phyloP scores from a whole-genome alignment of 2,797 vertebrate genomes.

The Hirundo rustica region DNA sequence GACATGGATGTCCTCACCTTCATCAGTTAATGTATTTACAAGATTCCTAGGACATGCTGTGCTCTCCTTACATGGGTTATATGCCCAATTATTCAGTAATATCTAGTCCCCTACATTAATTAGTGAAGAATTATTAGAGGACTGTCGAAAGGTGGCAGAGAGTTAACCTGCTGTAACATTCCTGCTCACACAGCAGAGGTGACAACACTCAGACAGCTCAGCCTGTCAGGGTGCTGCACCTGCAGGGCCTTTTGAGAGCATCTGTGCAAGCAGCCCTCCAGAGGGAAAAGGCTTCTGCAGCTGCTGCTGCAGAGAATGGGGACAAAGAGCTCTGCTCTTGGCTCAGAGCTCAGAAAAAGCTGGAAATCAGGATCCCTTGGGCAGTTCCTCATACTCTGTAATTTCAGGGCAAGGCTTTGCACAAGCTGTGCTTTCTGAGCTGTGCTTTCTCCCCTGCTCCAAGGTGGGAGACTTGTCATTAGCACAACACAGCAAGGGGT shows the following conservation, averaged over 20 bases:
- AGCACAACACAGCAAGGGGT: fast-evolving
- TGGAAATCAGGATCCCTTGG: fast-evolving
- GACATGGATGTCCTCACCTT: background rate
- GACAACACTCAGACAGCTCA: background rate
- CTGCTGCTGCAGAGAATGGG: background rate
- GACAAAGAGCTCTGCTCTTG: background rate
- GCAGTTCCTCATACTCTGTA: background rate
- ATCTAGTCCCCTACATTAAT: background rate
- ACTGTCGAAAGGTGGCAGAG: background rate
- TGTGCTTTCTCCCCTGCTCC: background rate
- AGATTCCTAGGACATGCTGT: background rate
- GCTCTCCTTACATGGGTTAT: background rate
- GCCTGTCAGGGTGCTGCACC: background rate
- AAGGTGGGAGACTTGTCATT: background rate
- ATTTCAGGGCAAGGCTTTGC: background rate
- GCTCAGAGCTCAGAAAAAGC: background rate
- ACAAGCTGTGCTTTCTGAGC: background rate
- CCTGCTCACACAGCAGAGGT: background rate
- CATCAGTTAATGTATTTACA: background rate
- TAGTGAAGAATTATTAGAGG: background rate
- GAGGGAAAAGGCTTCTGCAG: background rate
- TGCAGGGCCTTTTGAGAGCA: background rate
- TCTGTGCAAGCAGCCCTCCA: background rate
- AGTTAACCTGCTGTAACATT: background rate
- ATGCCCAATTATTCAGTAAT: background rate